phyloP scores from a whole-genome alignment of 2,113 vertebrate species.

The Phylloscopus whistleri region DNA sequence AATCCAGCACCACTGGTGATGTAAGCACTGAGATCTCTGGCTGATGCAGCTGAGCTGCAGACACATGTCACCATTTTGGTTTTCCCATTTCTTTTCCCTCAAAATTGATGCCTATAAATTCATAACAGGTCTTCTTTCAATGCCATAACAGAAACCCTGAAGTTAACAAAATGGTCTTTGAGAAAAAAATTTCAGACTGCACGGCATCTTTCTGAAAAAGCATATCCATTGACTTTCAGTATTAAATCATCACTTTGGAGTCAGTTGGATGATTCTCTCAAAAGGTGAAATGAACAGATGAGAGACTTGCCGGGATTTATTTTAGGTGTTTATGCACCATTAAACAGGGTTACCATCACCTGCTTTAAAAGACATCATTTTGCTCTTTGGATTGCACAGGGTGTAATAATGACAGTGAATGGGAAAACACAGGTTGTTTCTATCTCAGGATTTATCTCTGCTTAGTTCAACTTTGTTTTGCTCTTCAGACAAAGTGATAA shows the following conservation, averaged over 20 bases:
- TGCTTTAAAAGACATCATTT: not conserved
- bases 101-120: not conserved
- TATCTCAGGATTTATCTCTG: not conserved
- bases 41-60: not conserved
- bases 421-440: not conserved
- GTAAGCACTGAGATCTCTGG: not conserved
- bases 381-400: not conserved
- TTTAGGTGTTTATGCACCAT: not conserved
- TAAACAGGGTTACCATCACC: not conserved
- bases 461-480: not conserved
- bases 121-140: not conserved
- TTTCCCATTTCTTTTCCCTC: not conserved
- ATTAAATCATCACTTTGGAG: not conserved
- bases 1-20: not conserved
- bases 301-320: not conserved
- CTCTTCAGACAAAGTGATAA: not conserved
- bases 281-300: not conserved
- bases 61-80: not conserved
- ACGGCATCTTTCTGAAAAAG: not conserved
- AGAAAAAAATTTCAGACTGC: not conserved
- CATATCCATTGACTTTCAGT: not conserved
- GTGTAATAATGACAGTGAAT: not conserved
- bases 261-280: not conserved
- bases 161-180: not conserved
- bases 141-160: not conserved